A percentile compares a stretch with the other conserved stretches of the same genome.
phyloP scores from a whole-genome alignment of 2,797 vertebrate genomes.

The Pagetopsis macropterus region DNA sequence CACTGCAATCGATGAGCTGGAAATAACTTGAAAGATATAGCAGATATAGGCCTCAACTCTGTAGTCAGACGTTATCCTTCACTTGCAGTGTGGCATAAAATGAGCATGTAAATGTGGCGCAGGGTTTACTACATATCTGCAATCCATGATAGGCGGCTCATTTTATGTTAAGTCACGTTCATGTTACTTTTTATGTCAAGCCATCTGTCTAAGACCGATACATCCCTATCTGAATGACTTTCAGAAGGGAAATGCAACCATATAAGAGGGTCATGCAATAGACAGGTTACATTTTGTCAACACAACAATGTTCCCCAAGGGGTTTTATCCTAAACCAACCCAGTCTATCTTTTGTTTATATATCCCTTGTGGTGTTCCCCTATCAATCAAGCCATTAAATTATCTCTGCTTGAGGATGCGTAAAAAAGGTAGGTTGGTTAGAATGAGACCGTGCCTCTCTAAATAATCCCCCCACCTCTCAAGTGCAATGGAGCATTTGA shows the following conservation, averaged over 20 bases:
- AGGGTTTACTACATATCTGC: constrained; percentile 8
- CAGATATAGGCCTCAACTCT: neutral
- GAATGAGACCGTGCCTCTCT: constrained; percentile 20
- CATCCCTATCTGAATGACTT: constrained; percentile 21
- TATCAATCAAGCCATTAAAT: constrained; percentile 48
- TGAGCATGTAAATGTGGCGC: neutral
- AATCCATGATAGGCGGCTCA: constrained; percentile 1
- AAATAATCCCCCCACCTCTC: constrained; percentile 16
- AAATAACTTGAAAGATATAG: neutral
- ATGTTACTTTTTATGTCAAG: constrained; percentile 28
- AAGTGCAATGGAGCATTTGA: constrained; percentile 58
- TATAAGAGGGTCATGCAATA: constrained; percentile 10
- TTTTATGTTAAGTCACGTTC: constrained; percentile 24
- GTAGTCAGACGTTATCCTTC: neutral
- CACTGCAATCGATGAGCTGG: neutral
- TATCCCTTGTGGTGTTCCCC: constrained; percentile 6
- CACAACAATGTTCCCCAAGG: neutral
- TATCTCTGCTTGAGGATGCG: constrained; percentile 20
- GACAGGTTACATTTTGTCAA: constrained; percentile 8
- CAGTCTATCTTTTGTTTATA: constrained; percentile 8
- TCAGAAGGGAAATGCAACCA: neutral
- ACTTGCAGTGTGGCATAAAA: constrained; percentile 14
- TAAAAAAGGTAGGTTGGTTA: constrained; percentile 35
- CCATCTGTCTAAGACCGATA: constrained; percentile 45
- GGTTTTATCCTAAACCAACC: constrained; percentile 1